Evolutionary conservation across 2,888 invertebrate genomes (phyloP).

Genomic region (Drosophila testacea): DNA sequence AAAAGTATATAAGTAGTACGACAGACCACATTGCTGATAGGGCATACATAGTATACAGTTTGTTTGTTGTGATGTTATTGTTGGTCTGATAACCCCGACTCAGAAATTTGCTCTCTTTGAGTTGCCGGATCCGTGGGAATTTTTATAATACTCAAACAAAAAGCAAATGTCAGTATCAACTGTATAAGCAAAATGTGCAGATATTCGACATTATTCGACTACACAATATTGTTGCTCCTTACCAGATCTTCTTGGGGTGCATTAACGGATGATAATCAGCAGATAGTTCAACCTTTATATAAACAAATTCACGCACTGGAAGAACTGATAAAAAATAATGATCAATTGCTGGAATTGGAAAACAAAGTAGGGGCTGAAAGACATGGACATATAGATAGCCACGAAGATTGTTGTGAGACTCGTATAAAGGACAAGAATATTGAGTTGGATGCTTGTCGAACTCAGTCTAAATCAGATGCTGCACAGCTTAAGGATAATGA

Average conservation of each 20-base stretch:
- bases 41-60: not conserved
- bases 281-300: not conserved
- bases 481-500: not conserved
- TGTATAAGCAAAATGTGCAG: constrained; percentile 2
- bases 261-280: not conserved
- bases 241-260: no score
- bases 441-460: not conserved
- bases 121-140: not conserved
- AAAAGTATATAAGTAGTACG: not conserved
- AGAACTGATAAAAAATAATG: not conserved
- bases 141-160: not conserved
- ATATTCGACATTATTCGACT: not conserved
- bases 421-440: not conserved
- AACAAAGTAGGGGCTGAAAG: not conserved
- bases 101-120: not conserved
- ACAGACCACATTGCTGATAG: not conserved
- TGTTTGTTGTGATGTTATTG: not conserved
- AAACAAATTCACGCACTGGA: not conserved
- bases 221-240: not conserved
- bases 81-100: not conserved
- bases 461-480: not conserved
- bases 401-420: not conserved
- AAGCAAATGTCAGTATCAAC: not conserved
- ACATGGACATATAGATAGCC: not conserved
- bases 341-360: not conserved